phyloP scores from a whole-genome alignment of 2,797 vertebrate species.

The Peromyscus nudipes region DNA sequence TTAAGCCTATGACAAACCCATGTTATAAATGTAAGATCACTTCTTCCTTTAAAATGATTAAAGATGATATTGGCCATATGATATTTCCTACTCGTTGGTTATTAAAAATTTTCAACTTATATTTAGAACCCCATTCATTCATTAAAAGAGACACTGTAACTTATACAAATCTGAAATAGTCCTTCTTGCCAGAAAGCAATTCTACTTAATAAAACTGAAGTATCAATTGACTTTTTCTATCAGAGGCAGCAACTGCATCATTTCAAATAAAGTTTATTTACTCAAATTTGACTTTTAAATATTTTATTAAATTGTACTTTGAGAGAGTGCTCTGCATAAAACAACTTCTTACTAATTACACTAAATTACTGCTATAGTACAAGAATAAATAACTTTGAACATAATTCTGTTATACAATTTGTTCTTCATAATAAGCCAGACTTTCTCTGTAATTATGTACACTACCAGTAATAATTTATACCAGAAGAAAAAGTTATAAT shows the following conservation, averaged over 20 bases:
- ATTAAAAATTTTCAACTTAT: not conserved
- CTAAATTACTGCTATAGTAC: not conserved
- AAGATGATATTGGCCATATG: not conserved
- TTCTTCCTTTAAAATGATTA: conserved; percentile 32
- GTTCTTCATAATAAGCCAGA: conserved; percentile 11
- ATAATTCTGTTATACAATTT: conserved; percentile 34
- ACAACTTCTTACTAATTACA: not conserved
- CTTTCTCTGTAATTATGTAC: not conserved
- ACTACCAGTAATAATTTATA: not conserved
- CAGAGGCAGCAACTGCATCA: not conserved
- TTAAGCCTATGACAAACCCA: not conserved
- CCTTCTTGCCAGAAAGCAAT: conserved; percentile 20
- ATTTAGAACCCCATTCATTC: not conserved
- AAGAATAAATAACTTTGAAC: conserved; percentile 43
- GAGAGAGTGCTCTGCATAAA: not conserved
- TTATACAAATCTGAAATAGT: conserved; percentile 13
- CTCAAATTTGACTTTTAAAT: conserved; percentile 32
- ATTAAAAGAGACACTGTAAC: conserved; percentile 28
- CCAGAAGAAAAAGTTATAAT: not conserved
- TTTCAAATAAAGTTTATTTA: conserved; percentile 41
- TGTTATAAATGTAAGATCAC: not conserved
- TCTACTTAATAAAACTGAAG: not conserved
- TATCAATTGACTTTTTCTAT: not conserved
- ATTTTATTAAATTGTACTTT: conserved; percentile 17
- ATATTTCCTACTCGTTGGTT: not conserved